A percentile compares a stretch with the other conserved stretches of the same genome.
phyloP scores from a whole-genome alignment of 2,113 vertebrate species.

The Petroica traversi region DNA sequence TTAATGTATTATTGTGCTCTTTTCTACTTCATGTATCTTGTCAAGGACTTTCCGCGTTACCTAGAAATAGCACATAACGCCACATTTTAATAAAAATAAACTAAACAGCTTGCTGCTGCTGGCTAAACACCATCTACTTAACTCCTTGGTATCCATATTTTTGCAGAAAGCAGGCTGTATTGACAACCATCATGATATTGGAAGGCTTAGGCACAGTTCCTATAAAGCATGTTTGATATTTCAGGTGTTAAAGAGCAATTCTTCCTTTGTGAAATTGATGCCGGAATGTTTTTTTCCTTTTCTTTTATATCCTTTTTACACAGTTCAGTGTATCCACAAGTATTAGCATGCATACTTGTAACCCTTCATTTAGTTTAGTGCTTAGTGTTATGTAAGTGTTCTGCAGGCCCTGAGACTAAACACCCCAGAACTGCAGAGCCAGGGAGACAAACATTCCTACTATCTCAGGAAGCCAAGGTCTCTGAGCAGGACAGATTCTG shows the following conservation, averaged over 20 bases:
- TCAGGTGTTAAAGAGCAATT: background rate
- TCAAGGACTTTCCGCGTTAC: background rate
- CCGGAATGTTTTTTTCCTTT: too few species aligned
- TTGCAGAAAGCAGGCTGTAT: background rate
- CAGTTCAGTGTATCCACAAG: too few species aligned
- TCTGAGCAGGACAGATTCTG: too few species aligned
- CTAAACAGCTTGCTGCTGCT: background rate
- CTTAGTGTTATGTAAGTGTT: too few species aligned
- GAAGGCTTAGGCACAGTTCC: background rate
- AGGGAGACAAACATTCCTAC: too few species aligned
- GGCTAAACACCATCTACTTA: background rate
- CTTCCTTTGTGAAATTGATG: background rate
- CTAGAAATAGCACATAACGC: background rate
- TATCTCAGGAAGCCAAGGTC: too few species aligned
- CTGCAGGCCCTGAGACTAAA: too few species aligned
- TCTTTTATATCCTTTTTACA: too few species aligned
- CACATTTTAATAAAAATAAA: slow-evolving; percentile 5
- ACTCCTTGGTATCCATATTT: background rate
- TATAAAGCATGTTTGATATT: background rate
- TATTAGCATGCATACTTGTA: too few species aligned
- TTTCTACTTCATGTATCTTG: background rate
- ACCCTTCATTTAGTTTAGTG: too few species aligned
- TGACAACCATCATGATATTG: background rate
- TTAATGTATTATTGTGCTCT: background rate
- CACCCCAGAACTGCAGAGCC: too few species aligned